A percentile compares a stretch with the other conserved stretches of the same genome.
These are phyloP conservation scores for Holacanthus passer DNA, from an alignment of 2,113 vertebrate species.

Conservation along the genomic window DNA sequence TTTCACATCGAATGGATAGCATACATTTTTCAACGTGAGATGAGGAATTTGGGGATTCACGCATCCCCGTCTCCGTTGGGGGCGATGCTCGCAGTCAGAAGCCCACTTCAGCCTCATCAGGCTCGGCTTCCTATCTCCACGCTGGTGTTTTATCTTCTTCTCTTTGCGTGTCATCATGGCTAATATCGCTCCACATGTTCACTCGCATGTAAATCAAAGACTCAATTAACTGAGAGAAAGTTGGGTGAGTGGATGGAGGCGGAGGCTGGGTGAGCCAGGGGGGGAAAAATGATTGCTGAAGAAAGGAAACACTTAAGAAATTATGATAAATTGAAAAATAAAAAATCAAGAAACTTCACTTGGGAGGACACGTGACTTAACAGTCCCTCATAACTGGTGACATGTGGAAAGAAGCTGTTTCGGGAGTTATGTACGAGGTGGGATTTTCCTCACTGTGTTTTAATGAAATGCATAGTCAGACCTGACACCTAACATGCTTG, in stretches of 20 bases:
- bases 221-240: conserved; percentile 46
- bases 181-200: conserved; percentile 56
- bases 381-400: neutral
- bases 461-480: neutral
- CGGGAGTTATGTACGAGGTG: neutral
- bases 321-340: conserved; percentile 22
- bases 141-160: conserved; percentile 40
- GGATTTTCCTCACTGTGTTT: neutral
- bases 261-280: neutral
- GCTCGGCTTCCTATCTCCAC: conserved; percentile 21
- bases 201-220: conserved; percentile 54
- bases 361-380: neutral
- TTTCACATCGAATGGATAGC: conserved; percentile 8
- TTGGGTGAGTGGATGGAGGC: neutral
- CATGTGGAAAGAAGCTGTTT: neutral
- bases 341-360: neutral
- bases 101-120: conserved; percentile 21
- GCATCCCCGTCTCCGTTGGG: neutral
- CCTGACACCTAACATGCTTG: neutral
- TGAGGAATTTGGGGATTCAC: conserved; percentile 20
- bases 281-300: conserved; percentile 13
- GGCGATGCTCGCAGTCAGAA: neutral
- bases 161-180: conserved; percentile 32
- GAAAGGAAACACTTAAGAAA: conserved; percentile 33
- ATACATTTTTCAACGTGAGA: conserved; percentile 18